Base-by-base conservation (phyloP, 2,888 invertebrate genomes). In the Acleris emargana region DNA sequence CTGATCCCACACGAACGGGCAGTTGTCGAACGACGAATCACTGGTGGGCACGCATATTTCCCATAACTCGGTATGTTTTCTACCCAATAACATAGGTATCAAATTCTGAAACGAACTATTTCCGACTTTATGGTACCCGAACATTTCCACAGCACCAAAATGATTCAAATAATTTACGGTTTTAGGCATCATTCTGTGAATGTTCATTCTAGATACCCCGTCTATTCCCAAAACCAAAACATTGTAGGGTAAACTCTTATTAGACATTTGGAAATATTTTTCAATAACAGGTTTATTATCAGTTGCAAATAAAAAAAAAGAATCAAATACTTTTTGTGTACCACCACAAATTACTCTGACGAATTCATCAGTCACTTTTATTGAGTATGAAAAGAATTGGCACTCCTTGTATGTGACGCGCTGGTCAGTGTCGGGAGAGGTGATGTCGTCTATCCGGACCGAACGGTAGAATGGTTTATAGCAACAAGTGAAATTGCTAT, bases 91-190 rank as follows among this genome's bases (percentile, higher is more conserved):
- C 51, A 96, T 90, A 0, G 98, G 96, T 45, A 97, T 93, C 51
- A 98, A 80, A 83, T 98, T 98, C 0, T 97, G 97, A 78, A 96
- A 97, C 0, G 98, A 97, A 80, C 98, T 98, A 83, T 98, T 98
- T 0, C 95, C 98, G 3, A 98, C 95, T 91, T 98, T 98, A 79
- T 96, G 97, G 82, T 97, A 98, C 1, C 98, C 98, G 67, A 95
- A 81, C 79, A 98, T 90, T 76, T 97, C 97, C n/a, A 96, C 89
- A 13, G 95, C 95, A 0, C 93, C 92, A 38, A 95, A 84, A 3
- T 93, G 78, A 28, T 91, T 86, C 60, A 97, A 86, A 69, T 93
- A 94, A 5, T 87, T 76, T 16, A 93, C 84, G 0, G 96, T 96
- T 71, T 91, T 88, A 0, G 96, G 96, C 95, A 98, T 95, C 75